A percentile compares a stretch with the other conserved stretches of the same genome.
Evolutionary conservation across 2,888 invertebrate genomes (phyloP).

Genomic region (Rhagonycha lutea): DNA sequence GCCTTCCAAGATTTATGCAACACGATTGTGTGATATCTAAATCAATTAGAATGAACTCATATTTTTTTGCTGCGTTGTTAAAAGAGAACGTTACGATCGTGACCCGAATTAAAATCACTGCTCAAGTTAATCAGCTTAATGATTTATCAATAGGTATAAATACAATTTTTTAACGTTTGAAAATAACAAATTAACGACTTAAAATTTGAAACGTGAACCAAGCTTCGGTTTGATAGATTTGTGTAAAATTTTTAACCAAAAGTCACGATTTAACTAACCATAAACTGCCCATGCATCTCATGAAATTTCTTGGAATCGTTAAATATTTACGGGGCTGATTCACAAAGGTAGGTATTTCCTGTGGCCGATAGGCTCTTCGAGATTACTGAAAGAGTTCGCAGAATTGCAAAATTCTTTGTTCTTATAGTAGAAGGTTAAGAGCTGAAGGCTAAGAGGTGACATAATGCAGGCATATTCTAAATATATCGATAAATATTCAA

Average conservation of each 20-base stretch:
- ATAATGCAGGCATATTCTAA: background rate
- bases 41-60: background rate
- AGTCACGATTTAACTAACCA: background rate
- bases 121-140: background rate
- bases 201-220: background rate
- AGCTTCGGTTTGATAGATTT: background rate
- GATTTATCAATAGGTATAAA: background rate
- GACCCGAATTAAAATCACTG: background rate
- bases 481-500: background rate
- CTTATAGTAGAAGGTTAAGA: background rate
- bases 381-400: background rate
- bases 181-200: background rate
- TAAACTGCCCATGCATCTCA: background rate
- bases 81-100: background rate
- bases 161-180: background rate
- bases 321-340: background rate
- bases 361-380: background rate
- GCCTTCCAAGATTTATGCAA: background rate
- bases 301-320: background rate
- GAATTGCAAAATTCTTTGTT: background rate
- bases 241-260: background rate
- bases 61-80: background rate
- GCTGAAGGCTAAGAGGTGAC: background rate
- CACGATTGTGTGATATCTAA: background rate
- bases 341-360: slow-evolving; percentile 4